These are phyloP conservation scores for Rattus norvegicus DNA, from an alignment of 2,113 vertebrate genomes.

Conservation along the genomic window GRCr8 NC_086029.1:35300001-35300500, in stretches of 20 bases:
- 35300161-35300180: neutral
- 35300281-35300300: neutral
- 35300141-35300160: neutral
- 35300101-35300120: neutral
- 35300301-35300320: neutral
- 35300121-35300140: neutral
- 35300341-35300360: neutral
- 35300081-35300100: neutral
- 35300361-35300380: neutral
- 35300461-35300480: neutral
- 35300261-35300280: neutral
- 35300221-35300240: neutral
- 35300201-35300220: neutral
- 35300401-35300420: neutral
- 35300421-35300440: neutral
- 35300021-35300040: neutral
- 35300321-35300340: neutral
- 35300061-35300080: neutral
- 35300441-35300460: neutral
- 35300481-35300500: neutral
- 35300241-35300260: neutral
- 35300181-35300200: neutral
- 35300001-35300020: neutral
- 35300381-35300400: neutral
- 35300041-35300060: neutral